Conservation (phyloP, 2,888 invertebrate genomes). For the Eutolmus rufibarbis region DNA sequence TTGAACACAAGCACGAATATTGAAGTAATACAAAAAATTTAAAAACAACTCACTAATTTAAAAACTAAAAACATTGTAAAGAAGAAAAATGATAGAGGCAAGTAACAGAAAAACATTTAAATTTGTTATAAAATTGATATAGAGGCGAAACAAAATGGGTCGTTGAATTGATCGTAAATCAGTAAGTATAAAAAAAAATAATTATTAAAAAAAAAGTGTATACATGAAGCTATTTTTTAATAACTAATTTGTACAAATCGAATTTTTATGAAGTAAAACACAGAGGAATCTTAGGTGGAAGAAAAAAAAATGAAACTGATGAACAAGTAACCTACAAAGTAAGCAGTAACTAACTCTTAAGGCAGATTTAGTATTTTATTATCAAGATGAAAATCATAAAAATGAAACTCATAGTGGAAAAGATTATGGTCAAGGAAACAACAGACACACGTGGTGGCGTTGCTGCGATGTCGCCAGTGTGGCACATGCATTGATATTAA, state of each 20-base stretch:
- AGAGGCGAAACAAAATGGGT: neutral
- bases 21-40: neutral
- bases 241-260: slow-evolving; percentile 36
- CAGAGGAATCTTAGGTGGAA: neutral
- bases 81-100: neutral
- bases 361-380: slow-evolving; percentile 37
- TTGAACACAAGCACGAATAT: slow-evolving; percentile 19
- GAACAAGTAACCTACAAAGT: slow-evolving; percentile 27
- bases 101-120: neutral
- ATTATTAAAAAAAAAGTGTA: slow-evolving; percentile 10
- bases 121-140: slow-evolving; percentile 16
- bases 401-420: neutral
- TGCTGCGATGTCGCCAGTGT: neutral
- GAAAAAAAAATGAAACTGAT: neutral
- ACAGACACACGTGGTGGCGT: neutral
- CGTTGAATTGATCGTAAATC: slow-evolving; percentile 22
- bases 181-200: neutral
- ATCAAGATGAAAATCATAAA: neutral
- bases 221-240: slow-evolving; percentile 34
- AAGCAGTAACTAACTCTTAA: slow-evolving; percentile 13
- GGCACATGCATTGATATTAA: slow-evolving; percentile 19
- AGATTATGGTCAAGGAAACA: neutral
- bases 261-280: slow-evolving; percentile 19
- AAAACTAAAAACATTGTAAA: neutral
- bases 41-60: neutral